Base-by-base conservation (phyloP, 2,113 vertebrate species). In the Corythornis madagascariensis region DNA sequence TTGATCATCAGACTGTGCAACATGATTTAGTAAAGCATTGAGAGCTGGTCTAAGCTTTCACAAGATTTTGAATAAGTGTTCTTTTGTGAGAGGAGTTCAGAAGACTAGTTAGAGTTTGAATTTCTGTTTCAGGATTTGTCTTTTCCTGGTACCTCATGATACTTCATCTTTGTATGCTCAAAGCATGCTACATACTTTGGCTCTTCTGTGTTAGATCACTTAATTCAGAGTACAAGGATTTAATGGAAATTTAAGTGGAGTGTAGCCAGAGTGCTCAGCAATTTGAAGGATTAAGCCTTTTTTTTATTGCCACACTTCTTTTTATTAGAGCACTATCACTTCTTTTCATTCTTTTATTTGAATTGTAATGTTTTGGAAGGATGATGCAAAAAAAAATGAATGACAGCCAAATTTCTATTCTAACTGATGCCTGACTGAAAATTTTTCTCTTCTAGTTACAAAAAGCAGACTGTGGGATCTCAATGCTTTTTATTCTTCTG, bases 231-330 rank as follows among this genome's bases (percentile, higher is more conserved):
- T 38, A 59, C 29, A 73, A 80, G 19, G 20, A 40, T 76, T 91
- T 86, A 66, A 88, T 66, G 60, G 59, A 90, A 93, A 72, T 83
- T 63, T 66, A 86, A 47, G 64, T 50, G 29, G 38, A 83, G 83
- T 86, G 69, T 45, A 66, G 24, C n/a, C 72, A 80, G 56, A 25
- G 11, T 47, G 7, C 17, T 91, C 61, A 91, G 63, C 9, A 93
- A 69, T 84, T 90, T 86, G 76, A 77, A 92, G 47, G 56, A 86
- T 88, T 69, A 88, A 61, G 22, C 13, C 18, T 72, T 92, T 79
- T 70, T 57, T 29, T 47, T 86, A 28, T 26, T 72, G 7, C 11
- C 35, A 38, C 52, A 29, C 5, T 43, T 79, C 8, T 74, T 25
- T 73, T 10, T 43, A 65, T 48, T 63, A 45, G 5, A 88, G 4